Evolutionary conservation across 2,888 invertebrate species (phyloP).

Genomic region (Julus scandinavius): DNA sequence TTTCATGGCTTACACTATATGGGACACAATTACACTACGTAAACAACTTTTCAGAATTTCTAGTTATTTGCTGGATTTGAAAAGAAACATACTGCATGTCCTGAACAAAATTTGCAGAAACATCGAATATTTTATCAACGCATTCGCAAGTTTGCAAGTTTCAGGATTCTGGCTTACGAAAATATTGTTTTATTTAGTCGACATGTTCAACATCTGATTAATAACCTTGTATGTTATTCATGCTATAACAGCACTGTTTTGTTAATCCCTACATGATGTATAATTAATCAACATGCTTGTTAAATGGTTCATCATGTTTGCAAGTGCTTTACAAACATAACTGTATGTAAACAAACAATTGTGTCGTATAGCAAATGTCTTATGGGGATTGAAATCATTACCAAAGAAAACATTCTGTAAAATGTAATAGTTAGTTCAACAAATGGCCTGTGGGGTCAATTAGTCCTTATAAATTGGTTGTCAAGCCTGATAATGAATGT

Average conservation of each 20-base stretch:
- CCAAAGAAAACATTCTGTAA: background rate
- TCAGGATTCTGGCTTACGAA: too few species aligned
- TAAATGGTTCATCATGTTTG: too few species aligned
- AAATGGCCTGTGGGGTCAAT: background rate
- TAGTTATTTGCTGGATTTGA: background rate
- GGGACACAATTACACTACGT: background rate
- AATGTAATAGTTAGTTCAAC: background rate
- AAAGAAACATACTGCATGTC: background rate
- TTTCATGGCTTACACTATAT: background rate
- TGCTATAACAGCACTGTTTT: too few species aligned
- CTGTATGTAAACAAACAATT: too few species aligned
- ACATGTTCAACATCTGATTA: too few species aligned
- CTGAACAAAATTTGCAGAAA: background rate
- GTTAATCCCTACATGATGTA: too few species aligned
- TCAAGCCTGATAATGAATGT: background rate
- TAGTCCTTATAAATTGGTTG: background rate
- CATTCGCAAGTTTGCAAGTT: too few species aligned
- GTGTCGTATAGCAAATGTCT: background rate
- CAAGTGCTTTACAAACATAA: too few species aligned
- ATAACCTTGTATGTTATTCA: too few species aligned
- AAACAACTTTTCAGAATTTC: background rate
- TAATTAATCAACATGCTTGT: too few species aligned
- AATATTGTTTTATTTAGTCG: too few species aligned
- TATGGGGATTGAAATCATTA: too few species aligned
- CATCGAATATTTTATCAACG: background rate